These are phyloP conservation scores for Tachysurus vachellii DNA, from an alignment of 2,113 vertebrate species.

Conservation along the genomic window DNA sequence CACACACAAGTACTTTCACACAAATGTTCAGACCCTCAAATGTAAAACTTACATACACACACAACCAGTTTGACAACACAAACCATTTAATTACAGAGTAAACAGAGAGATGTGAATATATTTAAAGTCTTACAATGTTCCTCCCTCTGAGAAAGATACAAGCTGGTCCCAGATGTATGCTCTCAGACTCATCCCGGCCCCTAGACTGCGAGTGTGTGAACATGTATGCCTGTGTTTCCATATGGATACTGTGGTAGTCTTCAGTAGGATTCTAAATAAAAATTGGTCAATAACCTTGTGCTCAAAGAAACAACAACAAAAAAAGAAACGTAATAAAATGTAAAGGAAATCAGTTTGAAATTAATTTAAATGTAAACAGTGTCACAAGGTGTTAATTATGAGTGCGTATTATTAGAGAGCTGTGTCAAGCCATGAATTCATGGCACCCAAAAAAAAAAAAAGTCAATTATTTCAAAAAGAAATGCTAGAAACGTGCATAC, in stretches of 20 bases:
- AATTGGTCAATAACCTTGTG: constrained; percentile 52
- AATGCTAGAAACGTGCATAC: not conserved
- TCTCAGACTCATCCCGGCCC: not conserved
- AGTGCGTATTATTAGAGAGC: not conserved
- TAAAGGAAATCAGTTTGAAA: not conserved
- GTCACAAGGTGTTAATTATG: not conserved
- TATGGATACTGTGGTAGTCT: constrained; percentile 10
- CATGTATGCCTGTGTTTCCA: constrained; percentile 11
- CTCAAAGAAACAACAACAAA: constrained; percentile 61
- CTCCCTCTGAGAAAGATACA: constrained; percentile 85
- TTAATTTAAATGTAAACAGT: not conserved
- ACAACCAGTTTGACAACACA: not conserved
- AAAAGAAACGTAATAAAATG: not conserved
- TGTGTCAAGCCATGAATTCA: not conserved
- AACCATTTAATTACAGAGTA: not conserved
- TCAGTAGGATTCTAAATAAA: not conserved
- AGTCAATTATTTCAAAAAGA: not conserved
- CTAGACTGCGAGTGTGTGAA: constrained; percentile 4
- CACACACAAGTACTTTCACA: not conserved
- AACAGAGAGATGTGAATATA: not conserved
- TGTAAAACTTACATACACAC: not conserved
- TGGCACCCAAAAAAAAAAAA: not conserved
- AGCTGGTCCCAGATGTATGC: constrained; percentile 78
- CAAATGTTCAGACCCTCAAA: not conserved
- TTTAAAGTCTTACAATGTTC: constrained; percentile 70